Base-by-base conservation (phyloP, 2,888 invertebrate species). In the Autographa pulchrina region DNA sequence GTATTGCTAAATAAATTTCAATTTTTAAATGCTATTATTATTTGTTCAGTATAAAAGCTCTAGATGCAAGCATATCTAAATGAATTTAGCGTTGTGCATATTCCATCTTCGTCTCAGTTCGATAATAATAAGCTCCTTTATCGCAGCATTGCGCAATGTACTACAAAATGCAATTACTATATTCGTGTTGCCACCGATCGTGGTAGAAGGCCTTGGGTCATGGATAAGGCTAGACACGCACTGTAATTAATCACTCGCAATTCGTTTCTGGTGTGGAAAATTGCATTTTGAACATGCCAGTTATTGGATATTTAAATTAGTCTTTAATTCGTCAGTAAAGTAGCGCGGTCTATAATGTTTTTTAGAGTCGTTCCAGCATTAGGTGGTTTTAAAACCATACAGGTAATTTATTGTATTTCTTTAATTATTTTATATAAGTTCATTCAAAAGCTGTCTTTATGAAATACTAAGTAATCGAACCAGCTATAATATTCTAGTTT, bases 221-320 rank as follows among this genome's bases (percentile, higher is more conserved):
- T 70, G 76, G 77, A 71, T 77, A 80, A 68, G 58, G 80, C 52
- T 65, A 75, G 61, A 65, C 81, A 76, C 81, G 81, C 77, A 62
- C 61, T 76, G 25, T 80, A 48, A 70, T 70, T 80, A 72, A 76
- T 76, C 61, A 38, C 77, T 52, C 63, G 63, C 71, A 65, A 63
- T 63, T 71, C 67, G n/a, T 68, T 68, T 61, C 60, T 68, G 25
- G 61, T 63, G 63, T 80, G 62, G 65, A 80, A 77, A 61, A 8
- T 32, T 25, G 32, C 54, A 69, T 75, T 76, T 58, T 20, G 32
- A 68, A 68, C 72, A 71, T 76, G 71, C 65, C 68, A 35, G 61
- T 58, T 38, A 38, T 48, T 16, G 61, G 41, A 13, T 56, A 56
- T 56, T 56, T 3, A 25, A 13, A 13, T 25, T 25, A 25, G 20